phyloP scores from a whole-genome alignment of 2,113 vertebrate genomes.

The Argyrosomus japonicus region DNA sequence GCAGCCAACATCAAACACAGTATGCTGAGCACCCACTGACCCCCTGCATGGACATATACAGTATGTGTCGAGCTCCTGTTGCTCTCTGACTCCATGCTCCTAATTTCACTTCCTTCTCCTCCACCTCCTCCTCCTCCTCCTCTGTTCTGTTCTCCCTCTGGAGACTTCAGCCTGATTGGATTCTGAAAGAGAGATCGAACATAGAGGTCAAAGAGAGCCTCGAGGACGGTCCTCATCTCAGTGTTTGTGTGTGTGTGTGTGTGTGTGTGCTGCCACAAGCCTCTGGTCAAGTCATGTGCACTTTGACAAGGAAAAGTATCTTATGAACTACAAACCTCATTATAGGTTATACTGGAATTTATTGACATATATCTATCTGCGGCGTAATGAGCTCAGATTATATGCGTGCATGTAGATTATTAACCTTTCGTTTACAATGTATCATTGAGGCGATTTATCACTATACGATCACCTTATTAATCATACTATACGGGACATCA shows the following conservation, averaged over 20 bases:
- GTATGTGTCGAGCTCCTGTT: constrained; percentile 66
- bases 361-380: constrained; percentile 49
- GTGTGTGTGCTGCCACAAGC: constrained; percentile 17
- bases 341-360: constrained; percentile 39
- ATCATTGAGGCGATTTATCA: constrained; percentile 66
- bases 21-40: constrained; percentile 23
- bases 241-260: constrained; percentile 26
- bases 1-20: constrained; percentile 21
- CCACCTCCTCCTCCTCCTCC: constrained; percentile 18
- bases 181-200: constrained; percentile 81
- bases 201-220: constrained; percentile 78
- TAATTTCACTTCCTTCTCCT: constrained; percentile 44
- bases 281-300: constrained; percentile 51
- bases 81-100: constrained; percentile 49
- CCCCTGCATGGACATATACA: constrained; percentile 39
- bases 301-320: constrained; percentile 35
- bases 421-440: constrained; percentile 71
- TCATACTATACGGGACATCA: constrained; percentile 55
- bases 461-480: constrained; percentile 60
- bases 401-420: constrained; percentile 55
- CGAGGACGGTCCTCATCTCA: constrained; percentile 59
- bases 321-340: constrained; percentile 42
- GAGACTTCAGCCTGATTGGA: constrained; percentile 79
- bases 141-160: constrained; percentile 61
- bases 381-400: constrained; percentile 56